Evolutionary conservation across 1,140 invertebrate species (phyloP), one percentile per base, ranked within the genome.

Genomic region (Drosophila punjabiensis): DNA sequence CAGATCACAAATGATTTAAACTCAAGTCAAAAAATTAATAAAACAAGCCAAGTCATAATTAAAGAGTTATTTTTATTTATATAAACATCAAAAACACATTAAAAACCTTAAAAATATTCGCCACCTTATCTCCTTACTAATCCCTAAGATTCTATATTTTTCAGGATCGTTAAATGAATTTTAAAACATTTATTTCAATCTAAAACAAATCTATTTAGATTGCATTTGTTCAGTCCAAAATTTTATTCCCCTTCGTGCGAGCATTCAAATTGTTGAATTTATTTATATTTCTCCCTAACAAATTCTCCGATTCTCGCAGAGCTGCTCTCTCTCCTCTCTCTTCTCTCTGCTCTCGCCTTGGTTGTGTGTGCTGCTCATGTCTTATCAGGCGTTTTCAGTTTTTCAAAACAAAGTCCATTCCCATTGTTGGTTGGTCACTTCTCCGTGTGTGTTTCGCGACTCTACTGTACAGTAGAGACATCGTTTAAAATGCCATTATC

Each of bases 381-480:
- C 71, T 80, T 81, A 66, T 81, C 63, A 71, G 67, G 32, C 47
- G 35, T 50, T 75, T 82, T 78, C 48, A 59, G 61, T 66, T 80
- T 39, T 87, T 87, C 63, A 80, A 87, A 88, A 88, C 83, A 87
- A 87, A 87, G 83, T 87, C 83, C 83, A 88, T 74, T 87, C 67
- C 66, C 82, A 76, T 82, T 83, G 71, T 88, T 61, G 80, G 67
- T 74, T 87, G 84, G 80, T 76, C 81, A 88, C 41, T 77, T 66
- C 48, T 67, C 62, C 62, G 64, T 77, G 73, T 77, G 73, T 81
- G 68, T 82, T 82, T 77, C 73, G 80, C 65, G 76, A 79, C 74
- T 79, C 76, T 79, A 79, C 76, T 79, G 84, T 89, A 88, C 84
- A 88, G 84, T 88, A 88, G 79, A 88, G 81, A 88, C 83, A 87